Evolutionary conservation across 2,888 invertebrate genomes (phyloP).

Genomic region (Orchesella flavescens): DNA sequence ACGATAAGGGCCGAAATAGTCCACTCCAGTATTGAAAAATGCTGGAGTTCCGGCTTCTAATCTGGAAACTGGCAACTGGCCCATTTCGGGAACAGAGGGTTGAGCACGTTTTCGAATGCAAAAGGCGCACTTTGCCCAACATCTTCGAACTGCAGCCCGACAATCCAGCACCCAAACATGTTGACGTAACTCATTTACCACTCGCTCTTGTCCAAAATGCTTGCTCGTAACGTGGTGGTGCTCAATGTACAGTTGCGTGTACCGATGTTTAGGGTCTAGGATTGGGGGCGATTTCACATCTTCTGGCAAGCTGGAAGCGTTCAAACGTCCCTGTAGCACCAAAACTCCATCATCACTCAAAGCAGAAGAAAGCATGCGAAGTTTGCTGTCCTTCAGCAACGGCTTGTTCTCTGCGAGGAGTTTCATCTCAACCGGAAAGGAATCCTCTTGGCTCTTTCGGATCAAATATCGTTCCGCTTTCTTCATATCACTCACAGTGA

Average conservation of each 20-base stretch:
- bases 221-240: not conserved
- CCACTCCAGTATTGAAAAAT: constrained; percentile 43
- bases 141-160: constrained; percentile 20
- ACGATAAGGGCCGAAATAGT: constrained; percentile 42
- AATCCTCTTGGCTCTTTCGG: constrained; percentile 5
- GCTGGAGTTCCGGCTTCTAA: not conserved
- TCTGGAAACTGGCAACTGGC: constrained; percentile 16
- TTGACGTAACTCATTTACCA: constrained; percentile 30
- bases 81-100: constrained; percentile 37
- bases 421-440: constrained; percentile 32
- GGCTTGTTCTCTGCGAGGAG: not conserved
- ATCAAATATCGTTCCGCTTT: constrained; percentile 6
- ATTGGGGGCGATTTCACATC: constrained; percentile 26
- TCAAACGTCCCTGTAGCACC: constrained; percentile 17
- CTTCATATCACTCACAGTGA: constrained; percentile 10
- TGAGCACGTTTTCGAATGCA: constrained; percentile 4
- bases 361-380: constrained; percentile 1
- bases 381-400: not conserved
- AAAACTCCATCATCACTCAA: constrained; percentile 32
- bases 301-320: too few species aligned
- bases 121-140: not conserved
- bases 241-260: constrained; percentile 8
- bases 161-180: constrained; percentile 10
- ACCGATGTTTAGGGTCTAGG: constrained; percentile 15
- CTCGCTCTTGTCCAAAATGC: constrained; percentile 30